Base-by-base conservation (phyloP, 2,113 vertebrate species). In the Proterorhinus semilunaris region DNA sequence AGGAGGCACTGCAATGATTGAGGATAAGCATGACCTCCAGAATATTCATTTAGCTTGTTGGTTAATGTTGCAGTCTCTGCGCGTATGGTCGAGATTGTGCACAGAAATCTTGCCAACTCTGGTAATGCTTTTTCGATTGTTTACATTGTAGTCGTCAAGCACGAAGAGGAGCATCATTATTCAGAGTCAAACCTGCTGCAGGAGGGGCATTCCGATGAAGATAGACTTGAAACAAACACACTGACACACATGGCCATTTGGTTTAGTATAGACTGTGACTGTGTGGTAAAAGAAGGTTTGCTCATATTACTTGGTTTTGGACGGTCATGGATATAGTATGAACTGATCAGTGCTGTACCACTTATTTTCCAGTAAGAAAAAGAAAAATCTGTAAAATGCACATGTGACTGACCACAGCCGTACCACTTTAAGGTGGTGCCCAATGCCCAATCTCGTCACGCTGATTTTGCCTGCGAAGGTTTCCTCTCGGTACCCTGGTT, bases 241-340 rank as follows among this genome's bases (percentile, higher is more conserved):
- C 8, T 9, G 7, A 0, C 8, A 4, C 4, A 44, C 8, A 8
- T n/a, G 13, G 10, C 42, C 13, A 62, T 44, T 46, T 45, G 16
- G 42, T 45, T 43, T 4, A 62, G n/a, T 9, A 45, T 16, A 8
- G 11, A n/a, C 7, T 45, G 8, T 3, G 7, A 16, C 3, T 17
- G 11, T 61, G 12, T 62, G 43, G 42, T 8, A 13, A 44, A 45
- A 55, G 53, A n/a, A 62, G 11, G 27, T n/a, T 61, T 6, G 8
- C n/a, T 62, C 52, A 36, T 72, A 2, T 27, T 52, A 45, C 65
- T 67, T 54, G 27, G 67, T 74, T 65, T 62, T 48, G 27, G 27
- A 3, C 27, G 27, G 59, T 21, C 21, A 44, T 71, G 13, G 5
- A 71, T 54, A 62, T 69, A 73, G 47, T 54, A 21, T 63, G 43